phyloP scores from a whole-genome alignment of 1,140 invertebrate genomes.

The Holotrichia oblita region DNA sequence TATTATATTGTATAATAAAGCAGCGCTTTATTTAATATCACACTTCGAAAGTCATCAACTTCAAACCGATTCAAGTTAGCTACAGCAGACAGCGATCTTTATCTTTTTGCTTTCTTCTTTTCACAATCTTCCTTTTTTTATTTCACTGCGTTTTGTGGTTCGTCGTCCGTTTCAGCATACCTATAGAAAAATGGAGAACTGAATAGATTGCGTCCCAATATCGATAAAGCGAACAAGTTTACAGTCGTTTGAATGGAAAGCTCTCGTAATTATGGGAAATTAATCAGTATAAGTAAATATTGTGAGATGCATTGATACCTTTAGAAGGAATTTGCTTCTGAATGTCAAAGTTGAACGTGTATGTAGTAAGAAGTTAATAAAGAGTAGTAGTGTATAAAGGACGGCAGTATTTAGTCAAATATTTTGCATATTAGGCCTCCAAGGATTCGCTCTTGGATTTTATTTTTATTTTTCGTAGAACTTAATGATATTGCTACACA shows the following conservation, averaged over 20 bases:
- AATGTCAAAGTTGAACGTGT: background rate
- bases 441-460: too few relatives aligned
- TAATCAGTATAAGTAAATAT: conserved; percentile 1
- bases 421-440: too few relatives aligned
- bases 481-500: too few relatives aligned
- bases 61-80: background rate
- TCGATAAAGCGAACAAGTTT: background rate
- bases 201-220: background rate
- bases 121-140: background rate
- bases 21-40: background rate
- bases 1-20: background rate
- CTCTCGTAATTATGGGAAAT: background rate
- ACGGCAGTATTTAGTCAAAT: too few relatives aligned
- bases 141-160: background rate
- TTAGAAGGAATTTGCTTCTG: background rate
- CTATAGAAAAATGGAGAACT: background rate
- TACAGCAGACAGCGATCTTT: background rate
- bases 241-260: conserved; percentile 1
- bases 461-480: too few relatives aligned
- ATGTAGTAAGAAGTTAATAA: too few relatives aligned
- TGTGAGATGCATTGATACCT: background rate
- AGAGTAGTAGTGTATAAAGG: too few relatives aligned
- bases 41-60: background rate
- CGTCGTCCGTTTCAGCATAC: background rate
- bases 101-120: background rate